Evolutionary conservation across 2,888 invertebrate species (phyloP).

Genomic region (Horisme vitalbata): DNA sequence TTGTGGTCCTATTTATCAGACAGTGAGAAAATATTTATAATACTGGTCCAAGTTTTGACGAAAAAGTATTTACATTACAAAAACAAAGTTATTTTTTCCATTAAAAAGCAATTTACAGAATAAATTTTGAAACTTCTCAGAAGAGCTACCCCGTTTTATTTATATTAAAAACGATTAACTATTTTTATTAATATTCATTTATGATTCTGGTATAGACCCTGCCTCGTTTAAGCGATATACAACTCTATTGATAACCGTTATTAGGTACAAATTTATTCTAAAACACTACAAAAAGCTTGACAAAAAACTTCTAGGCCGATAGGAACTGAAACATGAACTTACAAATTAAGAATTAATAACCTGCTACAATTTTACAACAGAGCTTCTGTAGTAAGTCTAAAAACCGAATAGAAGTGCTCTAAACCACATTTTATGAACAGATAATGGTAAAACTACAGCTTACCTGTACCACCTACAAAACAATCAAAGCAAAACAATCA

Average conservation of each 20-base stretch:
- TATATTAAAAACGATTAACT: slow-evolving; percentile 53
- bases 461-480: slow-evolving; percentile 19
- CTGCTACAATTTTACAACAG: slow-evolving; percentile 1
- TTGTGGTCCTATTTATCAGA: slow-evolving; percentile 67
- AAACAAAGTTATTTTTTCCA: slow-evolving; percentile 10
- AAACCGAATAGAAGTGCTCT: slow-evolving; percentile 52
- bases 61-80: slow-evolving; percentile 16
- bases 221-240: slow-evolving; percentile 78
- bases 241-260: slow-evolving; percentile 47
- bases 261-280: slow-evolving; percentile 46
- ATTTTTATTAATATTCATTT: slow-evolving; percentile 53
- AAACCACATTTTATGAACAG: slow-evolving; percentile 30
- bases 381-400: background rate
- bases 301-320: slow-evolving; percentile 75
- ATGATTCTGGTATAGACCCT: slow-evolving; percentile 78
- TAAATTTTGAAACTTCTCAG: slow-evolving; percentile 44
- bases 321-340: slow-evolving; percentile 67
- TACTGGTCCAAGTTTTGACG: slow-evolving; percentile 66
- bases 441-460: slow-evolving; percentile 6
- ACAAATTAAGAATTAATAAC: slow-evolving; percentile 35
- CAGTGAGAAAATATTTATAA: slow-evolving; percentile 61
- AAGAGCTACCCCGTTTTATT: slow-evolving; percentile 66
- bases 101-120: slow-evolving; percentile 12
- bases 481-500: slow-evolving; percentile 14
- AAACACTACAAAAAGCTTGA: slow-evolving; percentile 64